These are phyloP conservation scores for Heliconius eleuchia DNA, from an alignment of 1,140 invertebrate genomes.

Conservation along the genomic window DNA sequence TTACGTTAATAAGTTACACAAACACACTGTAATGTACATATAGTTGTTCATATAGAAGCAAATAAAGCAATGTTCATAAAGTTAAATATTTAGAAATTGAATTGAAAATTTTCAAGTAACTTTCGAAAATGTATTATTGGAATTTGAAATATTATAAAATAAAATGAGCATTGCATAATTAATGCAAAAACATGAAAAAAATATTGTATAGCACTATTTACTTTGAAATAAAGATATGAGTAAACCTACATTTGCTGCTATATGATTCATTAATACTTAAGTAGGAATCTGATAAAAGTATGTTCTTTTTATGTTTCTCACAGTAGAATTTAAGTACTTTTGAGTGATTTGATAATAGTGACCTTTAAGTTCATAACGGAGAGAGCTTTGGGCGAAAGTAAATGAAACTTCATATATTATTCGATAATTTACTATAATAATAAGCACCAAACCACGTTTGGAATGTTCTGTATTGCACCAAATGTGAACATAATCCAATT, in stretches of 20 bases:
- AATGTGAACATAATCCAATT: constrained; percentile 68
- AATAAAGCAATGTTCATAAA: too few relatives aligned
- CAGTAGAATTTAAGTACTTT: constrained; percentile 13
- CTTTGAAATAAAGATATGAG: too few relatives aligned
- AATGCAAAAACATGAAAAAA: too few relatives aligned
- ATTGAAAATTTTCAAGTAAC: too few relatives aligned
- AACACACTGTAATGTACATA: constrained; percentile 10
- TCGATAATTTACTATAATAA: constrained; percentile 77
- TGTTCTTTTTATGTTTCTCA: background rate
- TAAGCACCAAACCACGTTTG: constrained; percentile 80
- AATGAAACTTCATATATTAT: constrained; percentile 73
- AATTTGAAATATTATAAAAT: too few relatives aligned
- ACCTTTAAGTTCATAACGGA: constrained; percentile 56
- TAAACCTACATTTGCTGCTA: too few relatives aligned
- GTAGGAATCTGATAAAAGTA: constrained; percentile 19
- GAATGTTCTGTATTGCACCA: constrained; percentile 81
- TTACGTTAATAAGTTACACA: constrained; percentile 27
- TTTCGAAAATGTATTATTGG: too few relatives aligned
- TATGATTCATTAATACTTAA: constrained; percentile 13
- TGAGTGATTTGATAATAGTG: constrained; percentile 62
- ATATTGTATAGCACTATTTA: too few relatives aligned
- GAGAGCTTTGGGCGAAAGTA: constrained; percentile 62
- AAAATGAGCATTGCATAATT: too few relatives aligned
- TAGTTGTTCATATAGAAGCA: too few relatives aligned
- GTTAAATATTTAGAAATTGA: too few relatives aligned